Evolutionary conservation across 2,797 vertebrate species (phyloP).

Genomic region (Microtus agrestis): DNA sequence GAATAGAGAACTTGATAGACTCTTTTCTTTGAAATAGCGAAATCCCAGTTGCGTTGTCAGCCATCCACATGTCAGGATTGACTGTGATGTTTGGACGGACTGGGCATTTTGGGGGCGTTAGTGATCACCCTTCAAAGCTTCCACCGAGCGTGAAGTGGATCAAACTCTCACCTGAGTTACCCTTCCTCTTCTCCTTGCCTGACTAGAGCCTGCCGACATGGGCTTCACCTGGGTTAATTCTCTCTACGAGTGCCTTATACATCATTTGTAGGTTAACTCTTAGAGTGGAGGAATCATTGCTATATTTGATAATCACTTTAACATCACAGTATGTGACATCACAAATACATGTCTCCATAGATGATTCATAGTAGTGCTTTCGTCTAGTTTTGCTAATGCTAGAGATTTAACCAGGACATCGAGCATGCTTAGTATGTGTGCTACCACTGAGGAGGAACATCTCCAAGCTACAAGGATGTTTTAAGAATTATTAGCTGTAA

Average conservation of each 20-base stretch:
- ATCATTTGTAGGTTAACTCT: not conserved
- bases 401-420: not conserved
- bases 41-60: not conserved
- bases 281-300: not conserved
- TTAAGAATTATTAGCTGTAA: not conserved
- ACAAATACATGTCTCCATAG: not conserved
- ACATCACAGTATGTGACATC: not conserved
- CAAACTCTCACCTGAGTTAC: not conserved
- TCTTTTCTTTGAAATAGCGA: slow-evolving; percentile 1
- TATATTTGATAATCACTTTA: not conserved
- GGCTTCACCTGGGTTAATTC: not conserved
- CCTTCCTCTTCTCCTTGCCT: not conserved
- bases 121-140: not conserved
- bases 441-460: not conserved
- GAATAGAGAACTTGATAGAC: not conserved
- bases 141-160: not conserved
- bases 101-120: not conserved
- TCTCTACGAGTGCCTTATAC: not conserved
- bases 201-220: not conserved
- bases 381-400: not conserved
- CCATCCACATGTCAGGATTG: not conserved
- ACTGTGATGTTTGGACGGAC: not conserved
- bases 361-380: not conserved
- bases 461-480: not conserved
- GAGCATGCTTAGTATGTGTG: not conserved